phyloP scores from a whole-genome alignment of 2,797 vertebrate genomes.

The Serranus cabrilla region DNA sequence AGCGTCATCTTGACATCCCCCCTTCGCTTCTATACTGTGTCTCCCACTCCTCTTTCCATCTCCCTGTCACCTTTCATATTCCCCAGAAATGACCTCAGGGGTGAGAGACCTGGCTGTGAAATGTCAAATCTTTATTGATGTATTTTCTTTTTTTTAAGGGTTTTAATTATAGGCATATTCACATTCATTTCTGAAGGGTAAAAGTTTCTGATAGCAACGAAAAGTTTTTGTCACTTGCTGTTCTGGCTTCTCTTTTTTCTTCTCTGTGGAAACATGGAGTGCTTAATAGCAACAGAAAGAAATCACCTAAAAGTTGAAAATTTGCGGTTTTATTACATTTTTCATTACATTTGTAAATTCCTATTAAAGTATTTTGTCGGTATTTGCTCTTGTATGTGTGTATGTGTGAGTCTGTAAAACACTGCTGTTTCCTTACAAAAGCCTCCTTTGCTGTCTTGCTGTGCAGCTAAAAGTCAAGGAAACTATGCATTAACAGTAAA shows the following conservation, averaged over 20 bases:
- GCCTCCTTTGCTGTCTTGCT: slow-evolving; percentile 2
- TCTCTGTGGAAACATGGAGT: background rate
- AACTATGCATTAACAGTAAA: background rate
- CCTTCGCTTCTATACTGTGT: slow-evolving; percentile 44
- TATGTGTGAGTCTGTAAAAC: background rate
- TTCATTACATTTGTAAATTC: slow-evolving; percentile 23
- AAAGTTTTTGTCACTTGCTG: slow-evolving; percentile 22
- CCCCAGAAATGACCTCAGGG: slow-evolving; percentile 56
- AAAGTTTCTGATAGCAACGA: slow-evolving; percentile 3
- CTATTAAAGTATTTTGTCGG: slow-evolving; percentile 4
- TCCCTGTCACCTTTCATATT: slow-evolving; percentile 65
- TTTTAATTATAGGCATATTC: slow-evolving; percentile 55
- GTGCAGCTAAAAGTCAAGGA: background rate
- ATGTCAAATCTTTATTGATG: slow-evolving; percentile 57
- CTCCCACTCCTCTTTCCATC: slow-evolving; percentile 41
- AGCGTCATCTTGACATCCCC: slow-evolving; percentile 66
- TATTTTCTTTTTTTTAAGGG: slow-evolving; percentile 3
- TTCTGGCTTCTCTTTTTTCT: background rate
- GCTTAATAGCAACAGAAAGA: background rate
- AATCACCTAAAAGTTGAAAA: slow-evolving; percentile 5
- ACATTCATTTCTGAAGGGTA: background rate
- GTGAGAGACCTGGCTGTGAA: slow-evolving; percentile 52
- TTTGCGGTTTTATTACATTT: slow-evolving; percentile 30
- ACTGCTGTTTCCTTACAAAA: background rate
- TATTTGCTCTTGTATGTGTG: slow-evolving; percentile 6